Evolutionary conservation across 2,888 invertebrate genomes (phyloP).

Genomic region (Junonia oenone): DNA sequence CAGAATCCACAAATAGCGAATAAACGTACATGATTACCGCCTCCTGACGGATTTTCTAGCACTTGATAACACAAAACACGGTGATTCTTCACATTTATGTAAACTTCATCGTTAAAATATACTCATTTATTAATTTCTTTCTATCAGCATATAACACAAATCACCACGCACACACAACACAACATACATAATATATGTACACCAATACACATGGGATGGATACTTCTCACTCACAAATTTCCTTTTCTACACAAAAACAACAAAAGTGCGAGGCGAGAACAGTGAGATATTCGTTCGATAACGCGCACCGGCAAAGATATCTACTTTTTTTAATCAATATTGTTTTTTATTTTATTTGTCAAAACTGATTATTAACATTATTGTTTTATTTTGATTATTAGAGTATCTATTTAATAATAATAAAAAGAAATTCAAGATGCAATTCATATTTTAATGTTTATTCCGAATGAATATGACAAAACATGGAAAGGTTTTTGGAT

Average conservation of each 20-base stretch:
- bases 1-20: constrained; percentile 78
- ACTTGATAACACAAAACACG: constrained; percentile 75
- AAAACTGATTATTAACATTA: no score
- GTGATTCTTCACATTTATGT: constrained; percentile 73
- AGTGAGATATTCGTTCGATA: constrained; percentile 39
- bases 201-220: constrained; percentile 55
- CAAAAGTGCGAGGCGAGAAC: constrained; percentile 41
- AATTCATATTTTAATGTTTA: no score
- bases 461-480: no score
- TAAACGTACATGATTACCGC: constrained; percentile 78
- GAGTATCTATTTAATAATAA: no score
- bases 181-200: constrained; percentile 61
- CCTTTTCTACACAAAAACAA: constrained; percentile 45
- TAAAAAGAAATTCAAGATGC: no score
- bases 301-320: constrained; percentile 27
- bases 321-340: constrained; percentile 1
- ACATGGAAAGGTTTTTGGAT: no score
- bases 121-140: constrained; percentile 76
- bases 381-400: no score
- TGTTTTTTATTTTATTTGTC: neutral
- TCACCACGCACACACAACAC: constrained; percentile 80
- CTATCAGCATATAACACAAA: constrained; percentile 79
- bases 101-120: constrained; percentile 71
- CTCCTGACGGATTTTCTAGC: constrained; percentile 75
- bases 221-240: constrained; percentile 42